These are phyloP conservation scores for Chaetogeoica ovagalla DNA, from an alignment of 2,888 invertebrate species.

Conservation along the genomic window DNA sequence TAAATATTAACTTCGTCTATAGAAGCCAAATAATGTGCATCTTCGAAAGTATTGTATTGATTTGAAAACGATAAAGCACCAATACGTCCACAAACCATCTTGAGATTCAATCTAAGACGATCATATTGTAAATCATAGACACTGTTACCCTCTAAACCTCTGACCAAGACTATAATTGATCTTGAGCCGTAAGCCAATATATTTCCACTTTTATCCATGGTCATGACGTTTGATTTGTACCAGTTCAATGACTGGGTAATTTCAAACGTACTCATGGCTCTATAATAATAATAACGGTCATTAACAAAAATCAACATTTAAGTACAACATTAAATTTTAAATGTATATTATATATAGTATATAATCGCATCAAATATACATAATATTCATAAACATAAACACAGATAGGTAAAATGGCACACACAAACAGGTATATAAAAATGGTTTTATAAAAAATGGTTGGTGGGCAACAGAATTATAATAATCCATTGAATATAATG, in stretches of 20 bases:
- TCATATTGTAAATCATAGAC: constrained; percentile 48
- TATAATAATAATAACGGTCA: neutral
- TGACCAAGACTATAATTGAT: constrained; percentile 53
- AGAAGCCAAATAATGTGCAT: constrained; percentile 37
- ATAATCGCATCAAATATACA: no score
- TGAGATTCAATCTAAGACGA: constrained; percentile 37
- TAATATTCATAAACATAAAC: no score
- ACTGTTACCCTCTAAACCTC: constrained; percentile 49
- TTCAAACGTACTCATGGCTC: constrained; percentile 53
- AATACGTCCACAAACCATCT: constrained; percentile 39
- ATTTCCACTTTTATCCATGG: constrained; percentile 42
- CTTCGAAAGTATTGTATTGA: neutral
- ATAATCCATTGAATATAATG: no score
- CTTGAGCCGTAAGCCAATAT: constrained; percentile 54
- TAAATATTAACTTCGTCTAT: constrained; percentile 50
- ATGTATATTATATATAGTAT: no score
- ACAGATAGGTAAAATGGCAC: no score
- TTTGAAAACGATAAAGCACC: constrained; percentile 42
- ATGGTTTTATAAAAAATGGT: no score
- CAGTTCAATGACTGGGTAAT: constrained; percentile 54
- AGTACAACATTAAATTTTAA: neutral
- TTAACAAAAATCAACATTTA: neutral
- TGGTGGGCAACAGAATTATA: no score
- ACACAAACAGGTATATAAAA: no score
- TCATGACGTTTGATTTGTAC: constrained; percentile 54